A percentile compares a stretch with the other conserved stretches of the same genome.
Evolutionary conservation across 1,140 invertebrate species (phyloP).

Genomic region (Cotesia glomerata): DNA sequence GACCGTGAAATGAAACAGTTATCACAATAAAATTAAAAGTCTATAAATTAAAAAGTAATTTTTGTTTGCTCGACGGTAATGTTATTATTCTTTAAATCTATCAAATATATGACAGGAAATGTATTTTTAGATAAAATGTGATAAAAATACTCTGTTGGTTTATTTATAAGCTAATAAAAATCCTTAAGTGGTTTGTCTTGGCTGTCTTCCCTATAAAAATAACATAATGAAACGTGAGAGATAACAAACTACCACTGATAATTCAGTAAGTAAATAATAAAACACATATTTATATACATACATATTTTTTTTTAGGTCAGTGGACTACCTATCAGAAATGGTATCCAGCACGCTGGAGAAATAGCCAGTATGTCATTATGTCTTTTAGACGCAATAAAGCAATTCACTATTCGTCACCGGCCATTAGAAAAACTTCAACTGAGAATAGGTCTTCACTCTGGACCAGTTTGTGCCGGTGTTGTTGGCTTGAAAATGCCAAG

Average conservation of each 20-base stretch:
- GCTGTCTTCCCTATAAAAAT: too few relatives aligned
- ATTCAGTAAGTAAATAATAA: background rate
- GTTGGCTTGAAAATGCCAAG: slow-evolving; percentile 90
- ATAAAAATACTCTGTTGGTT: too few relatives aligned
- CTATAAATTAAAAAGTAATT: too few relatives aligned
- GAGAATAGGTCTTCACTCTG: slow-evolving; percentile 90
- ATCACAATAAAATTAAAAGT: too few relatives aligned
- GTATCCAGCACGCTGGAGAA: slow-evolving; percentile 83
- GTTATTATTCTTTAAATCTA: too few relatives aligned
- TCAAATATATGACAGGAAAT: too few relatives aligned
- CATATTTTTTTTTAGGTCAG: slow-evolving; percentile 67
- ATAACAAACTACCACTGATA: background rate
- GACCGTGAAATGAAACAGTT: too few relatives aligned
- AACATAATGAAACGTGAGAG: background rate
- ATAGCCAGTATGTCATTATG: slow-evolving; percentile 92
- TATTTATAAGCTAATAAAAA: too few relatives aligned
- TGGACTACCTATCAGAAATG: slow-evolving; percentile 83
- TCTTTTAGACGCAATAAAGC: slow-evolving; percentile 79
- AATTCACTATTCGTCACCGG: slow-evolving; percentile 86
- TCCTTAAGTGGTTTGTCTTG: too few relatives aligned
- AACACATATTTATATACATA: background rate
- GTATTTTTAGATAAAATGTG: too few relatives aligned
- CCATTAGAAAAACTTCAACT: slow-evolving; percentile 84
- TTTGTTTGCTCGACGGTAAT: too few relatives aligned
- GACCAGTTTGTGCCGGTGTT: slow-evolving; percentile 84